Conservation (phyloP, 2,797 vertebrate species). For the Notoglanidium macrostoma region DNA sequence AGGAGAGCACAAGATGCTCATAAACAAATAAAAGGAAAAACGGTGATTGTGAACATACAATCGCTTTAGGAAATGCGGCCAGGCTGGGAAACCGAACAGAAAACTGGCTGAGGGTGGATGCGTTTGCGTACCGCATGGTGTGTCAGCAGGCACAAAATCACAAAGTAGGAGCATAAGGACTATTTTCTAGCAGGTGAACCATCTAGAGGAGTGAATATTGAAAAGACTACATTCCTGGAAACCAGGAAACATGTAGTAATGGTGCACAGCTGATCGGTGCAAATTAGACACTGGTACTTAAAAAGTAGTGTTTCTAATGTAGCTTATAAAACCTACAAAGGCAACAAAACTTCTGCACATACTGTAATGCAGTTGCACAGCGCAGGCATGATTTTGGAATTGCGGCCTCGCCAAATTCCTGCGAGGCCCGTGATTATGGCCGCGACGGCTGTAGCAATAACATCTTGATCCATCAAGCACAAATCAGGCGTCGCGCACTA, state of each 20-base stretch:
- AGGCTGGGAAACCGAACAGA: neutral
- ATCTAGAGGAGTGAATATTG: neutral
- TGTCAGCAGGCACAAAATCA: neutral
- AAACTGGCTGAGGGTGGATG: neutral
- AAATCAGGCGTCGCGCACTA: neutral
- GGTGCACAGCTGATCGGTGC: neutral
- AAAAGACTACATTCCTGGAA: neutral
- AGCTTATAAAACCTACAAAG: neutral
- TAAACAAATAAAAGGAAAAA: slow-evolving; percentile 45
- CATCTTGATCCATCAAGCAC: neutral
- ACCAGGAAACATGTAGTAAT: neutral
- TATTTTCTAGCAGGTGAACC: neutral
- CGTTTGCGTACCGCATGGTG: neutral
- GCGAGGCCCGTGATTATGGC: neutral
- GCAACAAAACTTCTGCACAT: too few species aligned
- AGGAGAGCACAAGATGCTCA: slow-evolving; percentile 30
- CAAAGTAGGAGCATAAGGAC: neutral
- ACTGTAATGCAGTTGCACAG: too few species aligned
- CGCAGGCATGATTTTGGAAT: neutral
- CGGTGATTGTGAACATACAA: slow-evolving; percentile 29
- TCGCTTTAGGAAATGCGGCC: slow-evolving; percentile 25
- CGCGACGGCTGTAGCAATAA: neutral
- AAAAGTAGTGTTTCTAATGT: neutral
- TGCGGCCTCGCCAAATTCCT: neutral
- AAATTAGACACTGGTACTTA: neutral